Evolutionary conservation across 1,140 invertebrate species (phyloP).

Genomic region (Aethina tumida): DNA sequence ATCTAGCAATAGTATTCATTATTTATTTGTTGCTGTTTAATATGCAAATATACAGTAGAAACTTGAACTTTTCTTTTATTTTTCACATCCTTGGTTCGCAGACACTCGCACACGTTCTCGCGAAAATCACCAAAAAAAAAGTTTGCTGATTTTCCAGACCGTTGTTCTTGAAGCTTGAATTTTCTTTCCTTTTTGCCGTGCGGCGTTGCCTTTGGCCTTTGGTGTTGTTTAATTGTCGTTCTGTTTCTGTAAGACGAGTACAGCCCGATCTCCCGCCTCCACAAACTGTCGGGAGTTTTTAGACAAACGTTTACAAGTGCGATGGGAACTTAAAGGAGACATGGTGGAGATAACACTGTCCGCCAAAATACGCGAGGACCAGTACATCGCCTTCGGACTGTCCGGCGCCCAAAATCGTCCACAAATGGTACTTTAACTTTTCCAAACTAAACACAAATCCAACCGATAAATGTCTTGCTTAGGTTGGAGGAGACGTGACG

Average conservation of each 20-base stretch:
- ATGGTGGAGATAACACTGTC: slow-evolving; percentile 65
- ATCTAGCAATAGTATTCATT: slow-evolving; percentile 7
- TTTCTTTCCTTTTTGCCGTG: too few species aligned
- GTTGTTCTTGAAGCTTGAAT: too few species aligned
- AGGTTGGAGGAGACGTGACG: slow-evolving; percentile 71
- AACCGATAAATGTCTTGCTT: background rate
- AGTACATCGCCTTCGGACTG: slow-evolving; percentile 82
- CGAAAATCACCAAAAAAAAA: too few species aligned
- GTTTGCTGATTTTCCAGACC: too few species aligned
- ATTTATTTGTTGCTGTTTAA: slow-evolving; percentile 1
- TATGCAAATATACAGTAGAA: background rate
- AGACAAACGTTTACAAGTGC: slow-evolving; percentile 65
- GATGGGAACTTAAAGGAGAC: slow-evolving; percentile 67
- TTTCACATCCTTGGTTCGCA: too few species aligned
- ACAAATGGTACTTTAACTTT: slow-evolving; percentile 49
- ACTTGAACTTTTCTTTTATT: background rate
- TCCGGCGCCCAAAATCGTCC: slow-evolving; percentile 61
- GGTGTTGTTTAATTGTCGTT: slow-evolving; percentile 7
- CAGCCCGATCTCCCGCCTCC: slow-evolving; percentile 47
- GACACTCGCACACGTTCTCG: too few species aligned
- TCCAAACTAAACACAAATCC: too few species aligned
- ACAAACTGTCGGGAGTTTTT: slow-evolving; percentile 74
- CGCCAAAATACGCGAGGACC: slow-evolving; percentile 65
- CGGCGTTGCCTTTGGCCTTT: too few species aligned
- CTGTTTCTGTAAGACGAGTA: slow-evolving; percentile 52